Conservation (phyloP, 1,140 invertebrate genomes). For the Bombus vancouverensis region DNA sequence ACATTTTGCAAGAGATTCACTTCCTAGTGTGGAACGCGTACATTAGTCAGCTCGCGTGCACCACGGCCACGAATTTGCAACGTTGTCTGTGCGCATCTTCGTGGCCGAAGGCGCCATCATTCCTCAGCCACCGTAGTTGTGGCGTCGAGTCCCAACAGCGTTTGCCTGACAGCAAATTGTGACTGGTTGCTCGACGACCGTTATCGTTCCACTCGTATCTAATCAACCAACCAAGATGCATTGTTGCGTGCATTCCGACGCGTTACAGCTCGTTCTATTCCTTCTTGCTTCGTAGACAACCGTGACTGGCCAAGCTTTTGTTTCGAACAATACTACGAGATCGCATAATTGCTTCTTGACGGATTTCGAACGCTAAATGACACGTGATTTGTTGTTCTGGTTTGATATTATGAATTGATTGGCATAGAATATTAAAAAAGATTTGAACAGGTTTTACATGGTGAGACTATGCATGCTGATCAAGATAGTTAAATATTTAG, state of each 20-base stretch:
- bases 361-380: background rate
- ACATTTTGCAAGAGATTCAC: background rate
- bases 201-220: constrained; percentile 74
- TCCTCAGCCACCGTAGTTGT: constrained; percentile 43
- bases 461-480: background rate
- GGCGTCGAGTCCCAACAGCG: background rate
- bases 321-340: background rate
- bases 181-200: constrained; percentile 39
- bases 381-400: background rate
- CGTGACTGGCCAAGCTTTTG: constrained; percentile 2
- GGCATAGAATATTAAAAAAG: background rate
- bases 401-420: background rate
- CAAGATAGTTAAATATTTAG: background rate
- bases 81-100: constrained; percentile 51
- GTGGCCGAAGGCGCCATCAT: constrained; percentile 32
- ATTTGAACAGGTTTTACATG: background rate
- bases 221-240: constrained; percentile 76
- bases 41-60: constrained; percentile 28
- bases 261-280: constrained; percentile 35
- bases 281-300: constrained; percentile 5
- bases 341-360: background rate
- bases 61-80: constrained; percentile 54
- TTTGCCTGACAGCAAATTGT: constrained; percentile 22
- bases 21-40: constrained; percentile 3
- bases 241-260: constrained; percentile 69